Conservation (phyloP, 2,888 invertebrate species). For the Eustalomyia histrio region DNA sequence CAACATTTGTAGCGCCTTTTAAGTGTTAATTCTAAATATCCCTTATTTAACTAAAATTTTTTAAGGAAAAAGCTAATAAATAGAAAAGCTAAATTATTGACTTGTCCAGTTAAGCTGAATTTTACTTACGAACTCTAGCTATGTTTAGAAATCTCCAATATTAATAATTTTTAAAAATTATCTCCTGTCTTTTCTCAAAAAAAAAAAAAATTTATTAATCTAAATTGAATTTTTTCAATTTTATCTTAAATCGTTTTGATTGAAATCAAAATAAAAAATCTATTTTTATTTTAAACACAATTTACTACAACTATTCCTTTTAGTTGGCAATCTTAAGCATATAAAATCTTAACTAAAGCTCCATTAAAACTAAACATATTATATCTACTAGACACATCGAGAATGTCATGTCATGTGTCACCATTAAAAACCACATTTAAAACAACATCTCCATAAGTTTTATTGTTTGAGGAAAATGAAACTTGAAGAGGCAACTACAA, state of each 20-base stretch:
- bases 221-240: too few species aligned
- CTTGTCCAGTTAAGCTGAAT: too few species aligned
- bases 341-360: conserved; percentile 2
- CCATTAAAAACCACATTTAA: conserved; percentile 14
- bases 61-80: too few species aligned
- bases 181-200: too few species aligned
- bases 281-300: background rate
- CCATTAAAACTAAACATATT: conserved; percentile 8
- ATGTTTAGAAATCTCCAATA: too few species aligned
- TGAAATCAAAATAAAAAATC: background rate
- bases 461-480: conserved; percentile 12
- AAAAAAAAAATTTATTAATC: too few species aligned
- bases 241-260: background rate
- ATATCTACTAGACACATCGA: background rate
- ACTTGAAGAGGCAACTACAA: conserved; percentile 17
- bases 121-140: too few species aligned
- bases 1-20: too few species aligned
- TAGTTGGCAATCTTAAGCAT: background rate
- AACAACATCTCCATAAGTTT: conserved; percentile 25
- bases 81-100: too few species aligned
- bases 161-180: too few species aligned
- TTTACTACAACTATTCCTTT: conserved; percentile 1
- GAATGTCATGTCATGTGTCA: conserved; percentile 30
- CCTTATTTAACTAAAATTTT: too few species aligned
- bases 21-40: too few species aligned